Conservation (phyloP, 2,113 vertebrate genomes). For the Bufo gargarizans region DNA sequence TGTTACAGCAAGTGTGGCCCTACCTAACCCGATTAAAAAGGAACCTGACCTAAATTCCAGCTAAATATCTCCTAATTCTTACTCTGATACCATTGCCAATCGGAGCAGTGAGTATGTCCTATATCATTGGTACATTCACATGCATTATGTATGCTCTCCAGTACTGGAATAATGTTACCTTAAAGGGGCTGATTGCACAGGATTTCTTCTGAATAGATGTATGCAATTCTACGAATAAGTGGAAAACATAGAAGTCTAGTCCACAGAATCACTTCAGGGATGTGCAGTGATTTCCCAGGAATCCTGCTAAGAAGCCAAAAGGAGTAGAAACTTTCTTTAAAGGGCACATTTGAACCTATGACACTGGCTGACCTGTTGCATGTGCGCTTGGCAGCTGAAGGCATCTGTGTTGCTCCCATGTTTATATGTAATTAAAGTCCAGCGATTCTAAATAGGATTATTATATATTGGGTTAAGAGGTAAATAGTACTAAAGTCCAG, state of each 20-base stretch:
- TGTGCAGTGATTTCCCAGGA: too few species aligned
- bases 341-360: too few species aligned
- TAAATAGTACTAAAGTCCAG: too few species aligned
- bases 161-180: neutral
- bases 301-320: too few species aligned
- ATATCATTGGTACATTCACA: neutral
- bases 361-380: too few species aligned
- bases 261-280: neutral
- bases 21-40: slow-evolving; percentile 3
- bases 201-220: too few species aligned
- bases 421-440: too few species aligned
- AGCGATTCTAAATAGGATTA: too few species aligned
- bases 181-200: neutral
- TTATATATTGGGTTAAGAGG: too few species aligned
- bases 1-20: neutral
- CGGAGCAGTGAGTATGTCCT: neutral
- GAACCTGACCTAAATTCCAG: slow-evolving; percentile 23
- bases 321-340: too few species aligned
- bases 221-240: neutral
- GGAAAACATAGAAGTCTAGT: neutral
- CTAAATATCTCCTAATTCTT: slow-evolving; percentile 2
- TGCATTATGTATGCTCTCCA: neutral
- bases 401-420: too few species aligned
- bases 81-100: neutral
- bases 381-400: too few species aligned